These are phyloP conservation scores for Mylabris phalerata DNA, from an alignment of 1,140 invertebrate species.

Conservation along the genomic window DNA sequence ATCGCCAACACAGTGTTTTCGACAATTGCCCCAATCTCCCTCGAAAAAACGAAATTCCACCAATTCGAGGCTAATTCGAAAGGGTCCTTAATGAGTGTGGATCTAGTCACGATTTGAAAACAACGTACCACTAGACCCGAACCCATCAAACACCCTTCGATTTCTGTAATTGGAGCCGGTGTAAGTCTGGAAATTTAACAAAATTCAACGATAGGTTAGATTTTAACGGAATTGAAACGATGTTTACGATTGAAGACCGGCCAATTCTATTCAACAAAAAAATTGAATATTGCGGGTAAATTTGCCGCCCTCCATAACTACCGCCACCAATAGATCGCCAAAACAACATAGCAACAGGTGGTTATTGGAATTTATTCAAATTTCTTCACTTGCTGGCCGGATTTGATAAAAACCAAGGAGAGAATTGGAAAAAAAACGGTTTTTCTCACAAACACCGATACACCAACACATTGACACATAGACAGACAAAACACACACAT, in stretches of 20 bases:
- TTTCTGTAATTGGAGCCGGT: not conserved
- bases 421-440: not conserved
- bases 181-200: no score
- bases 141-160: slow-evolving; percentile 51
- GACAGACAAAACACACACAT: slow-evolving; percentile 3
- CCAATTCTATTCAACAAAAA: no score
- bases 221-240: no score
- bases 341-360: slow-evolving; percentile 25
- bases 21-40: not conserved
- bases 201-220: no score
- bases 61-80: slow-evolving; percentile 6
- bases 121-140: slow-evolving; percentile 62
- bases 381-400: no score
- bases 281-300: not conserved
- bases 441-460: not conserved
- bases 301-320: not conserved
- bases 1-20: slow-evolving; percentile 57
- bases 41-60: not conserved
- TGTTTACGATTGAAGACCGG: no score
- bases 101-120: slow-evolving; percentile 68
- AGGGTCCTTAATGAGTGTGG: slow-evolving; percentile 70
- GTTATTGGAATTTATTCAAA: slow-evolving; percentile 6
- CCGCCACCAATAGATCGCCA: no score
- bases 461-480: not conserved
- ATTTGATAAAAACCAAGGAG: no score